phyloP scores from a whole-genome alignment of 2,797 vertebrate genomes.

The Pteropus rufus region DNA sequence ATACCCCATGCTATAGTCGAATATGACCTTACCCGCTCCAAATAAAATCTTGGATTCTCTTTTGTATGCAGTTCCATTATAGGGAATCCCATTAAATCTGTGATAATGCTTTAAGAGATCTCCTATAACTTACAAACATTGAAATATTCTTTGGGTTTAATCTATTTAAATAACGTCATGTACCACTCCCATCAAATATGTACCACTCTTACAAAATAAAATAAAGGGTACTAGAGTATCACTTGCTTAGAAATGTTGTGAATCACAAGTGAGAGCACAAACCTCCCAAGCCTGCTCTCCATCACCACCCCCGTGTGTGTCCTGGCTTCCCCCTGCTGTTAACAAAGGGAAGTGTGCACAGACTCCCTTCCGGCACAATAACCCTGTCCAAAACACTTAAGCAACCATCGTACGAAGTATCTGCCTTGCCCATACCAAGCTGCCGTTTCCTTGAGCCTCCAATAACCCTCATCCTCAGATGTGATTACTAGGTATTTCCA shows the following conservation, averaged over 20 bases:
- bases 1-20: not conserved
- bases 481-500: not conserved
- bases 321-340: not conserved
- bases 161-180: not conserved
- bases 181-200: not conserved
- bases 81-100: not conserved
- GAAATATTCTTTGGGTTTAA: not conserved
- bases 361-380: not conserved
- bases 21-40: not conserved
- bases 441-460: not conserved
- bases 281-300: accelerated
- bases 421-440: not conserved
- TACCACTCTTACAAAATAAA: not conserved
- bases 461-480: not conserved
- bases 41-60: not conserved
- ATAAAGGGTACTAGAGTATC: not conserved
- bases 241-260: not conserved
- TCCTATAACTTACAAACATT: not conserved
- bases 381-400: not conserved
- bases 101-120: not conserved
- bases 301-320: not conserved
- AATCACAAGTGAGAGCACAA: not conserved
- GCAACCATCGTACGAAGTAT: not conserved
- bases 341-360: not conserved
- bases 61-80: not conserved